A percentile compares a stretch with the other conserved stretches of the same genome.
These are phyloP conservation scores for Drosophila quadrilineata DNA, from an alignment of 1,140 invertebrate genomes.

Conservation along the genomic window DNA sequence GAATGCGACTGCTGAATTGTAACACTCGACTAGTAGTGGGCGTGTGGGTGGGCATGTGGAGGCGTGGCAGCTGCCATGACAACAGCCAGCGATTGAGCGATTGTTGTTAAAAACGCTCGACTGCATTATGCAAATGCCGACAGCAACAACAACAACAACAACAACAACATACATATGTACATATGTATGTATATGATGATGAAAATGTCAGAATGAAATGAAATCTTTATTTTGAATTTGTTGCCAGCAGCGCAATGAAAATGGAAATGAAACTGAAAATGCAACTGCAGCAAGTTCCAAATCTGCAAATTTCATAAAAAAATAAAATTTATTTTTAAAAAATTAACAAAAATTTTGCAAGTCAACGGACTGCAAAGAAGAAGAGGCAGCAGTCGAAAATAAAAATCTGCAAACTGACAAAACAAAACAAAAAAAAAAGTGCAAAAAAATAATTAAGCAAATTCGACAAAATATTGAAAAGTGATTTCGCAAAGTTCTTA, in stretches of 20 bases:
- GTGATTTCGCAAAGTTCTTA: slow-evolving; percentile 30
- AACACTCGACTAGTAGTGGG: slow-evolving; percentile 33
- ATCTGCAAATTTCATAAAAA: no score
- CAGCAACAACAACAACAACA: slow-evolving; percentile 17
- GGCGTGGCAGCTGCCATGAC: slow-evolving; percentile 37
- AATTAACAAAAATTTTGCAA: slow-evolving; percentile 35
- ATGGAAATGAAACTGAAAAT: slow-evolving; percentile 56
- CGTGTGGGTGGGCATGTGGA: background rate
- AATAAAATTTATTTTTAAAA: no score
- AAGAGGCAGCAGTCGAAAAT: background rate
- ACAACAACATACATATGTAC: slow-evolving; percentile 13
- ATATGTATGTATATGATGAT: background rate
- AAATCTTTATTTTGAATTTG: no score
- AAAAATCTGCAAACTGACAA: background rate
- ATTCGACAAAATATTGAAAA: slow-evolving; percentile 29
- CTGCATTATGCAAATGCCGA: slow-evolving; percentile 47
- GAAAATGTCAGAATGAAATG: background rate
- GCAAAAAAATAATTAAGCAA: slow-evolving; percentile 32
- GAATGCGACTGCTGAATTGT: slow-evolving; percentile 54
- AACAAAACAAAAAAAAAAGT: slow-evolving; percentile 5
- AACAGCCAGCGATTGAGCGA: slow-evolving; percentile 36
- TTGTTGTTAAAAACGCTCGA: slow-evolving; percentile 23
- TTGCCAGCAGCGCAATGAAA: slow-evolving; percentile 48
- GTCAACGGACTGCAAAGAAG: slow-evolving; percentile 53
- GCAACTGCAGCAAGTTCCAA: slow-evolving; percentile 54